phyloP scores from a whole-genome alignment of 2,888 invertebrate species.

The Corythucha ciliata region DNA sequence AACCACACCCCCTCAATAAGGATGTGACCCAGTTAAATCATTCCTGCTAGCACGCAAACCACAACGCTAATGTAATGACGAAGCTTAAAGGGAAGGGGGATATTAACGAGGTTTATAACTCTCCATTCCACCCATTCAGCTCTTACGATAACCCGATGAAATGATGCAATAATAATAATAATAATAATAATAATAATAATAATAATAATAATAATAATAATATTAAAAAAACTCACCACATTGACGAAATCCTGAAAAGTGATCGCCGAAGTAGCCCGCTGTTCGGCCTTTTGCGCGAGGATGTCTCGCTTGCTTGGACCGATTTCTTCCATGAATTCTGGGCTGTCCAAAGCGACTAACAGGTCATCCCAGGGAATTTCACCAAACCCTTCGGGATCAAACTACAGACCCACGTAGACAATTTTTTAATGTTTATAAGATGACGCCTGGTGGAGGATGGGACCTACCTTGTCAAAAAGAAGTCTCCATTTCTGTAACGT shows the following conservation, averaged over 20 bases:
- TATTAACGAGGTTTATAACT: no score
- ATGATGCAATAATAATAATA: no score
- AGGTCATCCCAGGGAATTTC: constrained; percentile 84
- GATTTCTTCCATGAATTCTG: constrained; percentile 68
- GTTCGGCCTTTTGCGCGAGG: constrained; percentile 60
- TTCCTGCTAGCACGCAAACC: no score
- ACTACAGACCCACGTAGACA: constrained; percentile 48
- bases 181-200: constrained; percentile 40
- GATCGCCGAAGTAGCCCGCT: constrained; percentile 63
- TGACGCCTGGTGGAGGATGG: background rate
- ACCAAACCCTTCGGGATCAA: constrained; percentile 86
- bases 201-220: background rate
- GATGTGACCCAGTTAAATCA: no score
- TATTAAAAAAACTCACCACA: constrained; percentile 63
- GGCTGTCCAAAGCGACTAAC: constrained; percentile 60
- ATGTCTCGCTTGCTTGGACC: constrained; percentile 65
- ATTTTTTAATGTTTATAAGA: no score
- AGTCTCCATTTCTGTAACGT: constrained; percentile 90
- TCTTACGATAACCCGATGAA: no score
- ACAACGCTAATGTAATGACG: no score
- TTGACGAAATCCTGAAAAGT: constrained; percentile 91
- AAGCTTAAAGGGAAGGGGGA: no score
- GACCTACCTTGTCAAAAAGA: constrained; percentile 70
- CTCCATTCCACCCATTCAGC: no score
- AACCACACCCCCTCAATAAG: no score